Evolutionary conservation across 2,888 invertebrate species (phyloP).

Genomic region (Tillus elongatus): DNA sequence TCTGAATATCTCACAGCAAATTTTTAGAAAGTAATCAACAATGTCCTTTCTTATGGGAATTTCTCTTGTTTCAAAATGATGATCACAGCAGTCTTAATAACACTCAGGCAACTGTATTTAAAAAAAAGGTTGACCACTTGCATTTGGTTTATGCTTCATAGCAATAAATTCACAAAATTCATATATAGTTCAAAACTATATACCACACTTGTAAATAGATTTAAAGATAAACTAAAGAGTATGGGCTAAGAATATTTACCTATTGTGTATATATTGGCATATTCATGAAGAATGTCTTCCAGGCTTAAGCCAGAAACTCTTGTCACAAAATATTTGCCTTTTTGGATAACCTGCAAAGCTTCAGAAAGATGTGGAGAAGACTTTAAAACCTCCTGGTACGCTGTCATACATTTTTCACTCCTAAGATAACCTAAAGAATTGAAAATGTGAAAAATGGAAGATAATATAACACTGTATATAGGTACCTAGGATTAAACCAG

Average conservation of each 20-base stretch:
- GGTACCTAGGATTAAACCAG: conserved; percentile 30
- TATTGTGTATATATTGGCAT: conserved; percentile 35
- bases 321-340: conserved; percentile 32
- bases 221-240: no score
- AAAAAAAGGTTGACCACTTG: no score
- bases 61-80: no score
- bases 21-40: no score
- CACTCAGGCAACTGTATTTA: no score
- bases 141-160: no score
- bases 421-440: conserved; percentile 37
- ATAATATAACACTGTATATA: conserved; percentile 7
- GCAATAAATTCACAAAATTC: not conserved
- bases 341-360: conserved; percentile 22
- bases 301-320: conserved; percentile 34
- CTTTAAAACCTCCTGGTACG: conserved; percentile 34
- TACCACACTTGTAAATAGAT: no score
- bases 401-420: conserved; percentile 29
- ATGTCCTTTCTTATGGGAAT: no score
- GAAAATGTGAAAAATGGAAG: not conserved
- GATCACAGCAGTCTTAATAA: no score
- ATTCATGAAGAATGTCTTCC: conserved; percentile 35
- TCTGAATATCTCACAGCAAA: no score
- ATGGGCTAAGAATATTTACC: no score
- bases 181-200: conserved; percentile 3
- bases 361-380: conserved; percentile 28